Conservation (phyloP, 1,140 invertebrate species). For the Globodera ellingtonae region DNA sequence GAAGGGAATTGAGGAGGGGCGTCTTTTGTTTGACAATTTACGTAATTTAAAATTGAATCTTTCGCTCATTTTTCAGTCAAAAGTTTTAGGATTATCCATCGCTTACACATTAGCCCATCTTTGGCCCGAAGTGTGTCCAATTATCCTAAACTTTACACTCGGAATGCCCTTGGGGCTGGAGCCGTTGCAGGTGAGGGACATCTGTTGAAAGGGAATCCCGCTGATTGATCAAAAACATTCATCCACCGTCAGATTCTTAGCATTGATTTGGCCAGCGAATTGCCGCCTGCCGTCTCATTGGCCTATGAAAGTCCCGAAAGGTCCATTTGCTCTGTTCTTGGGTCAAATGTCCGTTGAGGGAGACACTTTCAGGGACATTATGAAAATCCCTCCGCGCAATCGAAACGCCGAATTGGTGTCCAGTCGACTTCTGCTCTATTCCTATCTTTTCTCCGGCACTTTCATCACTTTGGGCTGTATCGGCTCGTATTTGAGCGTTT, state of each 20-base stretch:
- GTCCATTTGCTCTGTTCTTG: slow-evolving; percentile 59
- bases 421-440: slow-evolving; percentile 47
- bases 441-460: slow-evolving; percentile 56
- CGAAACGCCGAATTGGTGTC: slow-evolving; percentile 48
- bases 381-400: slow-evolving; percentile 52
- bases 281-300: slow-evolving; percentile 68
- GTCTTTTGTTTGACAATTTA: slow-evolving; percentile 55
- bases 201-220: slow-evolving; percentile 57
- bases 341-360: slow-evolving; percentile 2
- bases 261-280: slow-evolving; percentile 55
- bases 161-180: slow-evolving; percentile 68
- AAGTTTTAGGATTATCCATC: slow-evolving; percentile 45
- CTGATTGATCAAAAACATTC: not conserved
- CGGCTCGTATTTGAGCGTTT: slow-evolving; percentile 57
- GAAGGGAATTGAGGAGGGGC: slow-evolving; percentile 70
- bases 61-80: not conserved
- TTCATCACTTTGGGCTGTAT: slow-evolving; percentile 62
- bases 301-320: slow-evolving; percentile 66
- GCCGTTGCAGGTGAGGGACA: slow-evolving; percentile 61
- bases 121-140: slow-evolving; percentile 68
- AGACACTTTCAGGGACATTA: slow-evolving; percentile 41
- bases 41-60: not conserved
- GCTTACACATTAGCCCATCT: slow-evolving; percentile 55
- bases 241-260: slow-evolving; percentile 45
- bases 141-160: slow-evolving; percentile 68